Evolutionary conservation across 2,113 vertebrate species (phyloP), one percentile per base, ranked within the genome.

Genomic region (Climacteris rufus): DNA sequence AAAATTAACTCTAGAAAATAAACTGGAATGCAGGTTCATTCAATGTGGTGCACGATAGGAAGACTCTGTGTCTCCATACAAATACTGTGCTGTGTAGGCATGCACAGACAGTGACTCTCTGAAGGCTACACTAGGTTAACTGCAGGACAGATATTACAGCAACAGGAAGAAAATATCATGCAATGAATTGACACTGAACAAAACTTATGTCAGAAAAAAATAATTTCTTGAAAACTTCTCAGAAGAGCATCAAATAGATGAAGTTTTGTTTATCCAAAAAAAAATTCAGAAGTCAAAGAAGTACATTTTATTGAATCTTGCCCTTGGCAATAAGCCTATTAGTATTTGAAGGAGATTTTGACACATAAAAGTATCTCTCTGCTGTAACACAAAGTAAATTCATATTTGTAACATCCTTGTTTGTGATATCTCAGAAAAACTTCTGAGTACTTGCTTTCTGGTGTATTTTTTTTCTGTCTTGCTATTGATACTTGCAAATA

Each of bases 31-130:
- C 24, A 59, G 10, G 3, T 30, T 71, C 27, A 15, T 70, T 71
- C 28, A 23, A 9, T 17, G 9, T 12, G 21, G 8, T 75, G n/a
- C 17, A 17, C 42, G 10, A 44, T 59, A 18, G 24, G 27, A 63
- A 66, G 11, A 39, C 8, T 28, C 3, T 8, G 11, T 3, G 0
- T 65, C 22, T 54, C 22, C 25, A 40, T 2, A 27, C 7, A n/a
- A 61, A 21, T 66, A 37, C 3, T 3, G 5, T 56, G 15, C 15
- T 42, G 20, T 57, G 4, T 15, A 66, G 69, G 42, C 5, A n/a
- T 11, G 7, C 28, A 54, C 9, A 25, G 28, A 56, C 45, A 54
- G 15, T 57, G 49, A 40, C 25, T 60, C 72, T 45, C 37, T 30
- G 44, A 64, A 60, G 33, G 31, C 17, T 75, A 33, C 33, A 40